Evolutionary conservation across 2,888 invertebrate genomes (phyloP).

Genomic region (Resseliella maxima): DNA sequence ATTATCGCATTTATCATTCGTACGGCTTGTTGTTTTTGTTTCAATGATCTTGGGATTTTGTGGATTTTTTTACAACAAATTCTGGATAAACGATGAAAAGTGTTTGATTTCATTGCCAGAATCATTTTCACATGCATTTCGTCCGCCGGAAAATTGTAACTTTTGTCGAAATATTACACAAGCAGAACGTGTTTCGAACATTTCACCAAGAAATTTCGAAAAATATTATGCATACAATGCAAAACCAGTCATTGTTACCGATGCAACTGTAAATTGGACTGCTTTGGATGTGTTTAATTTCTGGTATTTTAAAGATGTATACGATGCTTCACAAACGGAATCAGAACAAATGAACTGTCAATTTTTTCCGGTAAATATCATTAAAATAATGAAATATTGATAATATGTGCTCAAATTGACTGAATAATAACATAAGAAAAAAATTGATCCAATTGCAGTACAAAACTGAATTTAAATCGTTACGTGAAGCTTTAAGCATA

Average conservation of each 20-base stretch:
- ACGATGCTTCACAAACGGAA: constrained; percentile 72
- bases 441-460: constrained; percentile 68
- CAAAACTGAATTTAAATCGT: constrained; percentile 82
- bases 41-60: not conserved
- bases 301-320: constrained; percentile 83
- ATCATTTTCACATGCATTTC: constrained; percentile 69
- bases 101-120: constrained; percentile 60
- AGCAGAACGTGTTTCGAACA: constrained; percentile 75
- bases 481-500: constrained; percentile 88
- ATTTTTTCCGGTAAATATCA: constrained; percentile 84
- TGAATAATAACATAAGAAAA: not conserved
- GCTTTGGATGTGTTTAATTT: constrained; percentile 83
- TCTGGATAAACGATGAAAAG: constrained; percentile 48
- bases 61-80: not conserved
- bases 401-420: not conserved
- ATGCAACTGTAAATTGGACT: constrained; percentile 85
- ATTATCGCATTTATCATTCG: not conserved
- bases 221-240: constrained; percentile 79
- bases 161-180: constrained; percentile 77
- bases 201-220: constrained; percentile 79
- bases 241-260: constrained; percentile 85
- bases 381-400: not conserved
- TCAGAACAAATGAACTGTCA: constrained; percentile 77
- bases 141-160: constrained; percentile 83
- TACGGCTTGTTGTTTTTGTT: not conserved